Evolutionary conservation across 2,113 vertebrate species (phyloP), one percentile per base, ranked within the genome.

Genomic region (Odobenus rosmarus): DNA sequence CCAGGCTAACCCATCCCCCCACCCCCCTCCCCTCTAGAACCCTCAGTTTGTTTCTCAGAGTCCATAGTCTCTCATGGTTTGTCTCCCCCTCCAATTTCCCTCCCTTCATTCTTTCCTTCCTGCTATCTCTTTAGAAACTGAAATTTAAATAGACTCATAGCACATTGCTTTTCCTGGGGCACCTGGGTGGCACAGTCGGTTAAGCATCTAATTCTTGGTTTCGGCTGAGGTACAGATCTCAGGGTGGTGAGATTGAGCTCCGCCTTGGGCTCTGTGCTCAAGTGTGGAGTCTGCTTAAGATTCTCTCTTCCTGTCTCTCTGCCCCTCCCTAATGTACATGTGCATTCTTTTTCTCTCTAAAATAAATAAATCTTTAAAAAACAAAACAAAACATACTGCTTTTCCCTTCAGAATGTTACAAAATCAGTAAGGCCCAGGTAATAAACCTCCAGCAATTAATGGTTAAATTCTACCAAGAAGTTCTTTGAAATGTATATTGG

Each of bases 341-440:
- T 1, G 4, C 36, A 8, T 69, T 69, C 33, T 36, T 69, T n/a
- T n/a, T 36, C 33, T 69, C 64, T 69, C 64, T 69, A 16, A 69
- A 69, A 69, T 69, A 67, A 67, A 67, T 67, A 69, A 19, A 19
- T 69, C 7, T 33, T 69, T 9, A 19, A 69, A 69, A 69, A 33
- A 67, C 13, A 59, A 26, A 67, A 55, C 53, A 55, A 55, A 55
- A 55, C 21, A 55, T 12, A 51, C 7, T 88, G 26, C 12, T 82
- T 85, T 94, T 49, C 31, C 36, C 13, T 88, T 74, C 69, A 59
- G n/a, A 83, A 33, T 95, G 61, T 61, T 67, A 93, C 19, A 94
- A 96, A 94, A 72, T 42, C 16, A 69, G 3, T 21, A 36, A 76
- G 49, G 64, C 12, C 7, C 57, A 55, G 36, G 7, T 74, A 51